phyloP scores from a whole-genome alignment of 1,140 invertebrate genomes.

The Hyles vespertilio region DNA sequence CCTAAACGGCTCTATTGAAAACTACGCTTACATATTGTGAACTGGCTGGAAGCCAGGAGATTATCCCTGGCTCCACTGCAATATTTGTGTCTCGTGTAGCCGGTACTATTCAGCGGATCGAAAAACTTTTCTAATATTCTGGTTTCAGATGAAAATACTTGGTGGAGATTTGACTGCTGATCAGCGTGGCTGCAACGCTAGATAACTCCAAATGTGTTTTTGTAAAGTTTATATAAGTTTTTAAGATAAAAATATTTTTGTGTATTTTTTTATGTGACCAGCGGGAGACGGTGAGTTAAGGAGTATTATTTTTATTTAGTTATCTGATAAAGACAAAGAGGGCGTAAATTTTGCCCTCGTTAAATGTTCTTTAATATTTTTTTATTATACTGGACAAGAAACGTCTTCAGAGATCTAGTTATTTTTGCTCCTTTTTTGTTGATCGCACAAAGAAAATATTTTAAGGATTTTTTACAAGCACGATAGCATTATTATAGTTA shows the following conservation, averaged over 20 bases:
- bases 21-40: constrained; percentile 63
- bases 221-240: constrained; percentile 5
- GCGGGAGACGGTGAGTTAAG: no score
- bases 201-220: constrained; percentile 4
- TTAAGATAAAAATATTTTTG: not conserved
- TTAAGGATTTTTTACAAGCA: no score
- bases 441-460: no score
- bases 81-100: constrained; percentile 68
- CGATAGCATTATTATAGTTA: no score
- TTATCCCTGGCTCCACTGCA: constrained; percentile 56
- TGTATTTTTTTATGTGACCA: not conserved
- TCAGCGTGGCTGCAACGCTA: constrained; percentile 17
- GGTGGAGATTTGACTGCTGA: constrained; percentile 35
- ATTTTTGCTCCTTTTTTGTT: no score
- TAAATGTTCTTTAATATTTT: no score
- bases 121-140: constrained; percentile 70
- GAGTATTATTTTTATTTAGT: no score
- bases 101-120: constrained; percentile 53
- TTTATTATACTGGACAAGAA: no score
- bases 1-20: constrained; percentile 63
- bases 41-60: constrained; percentile 57
- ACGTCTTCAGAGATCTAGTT: no score
- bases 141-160: constrained; percentile 41
- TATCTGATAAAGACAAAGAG: no score
- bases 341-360: no score